Evolutionary conservation across 2,797 vertebrate genomes (phyloP).

Genomic region (Spinibarbus caldwelli): DNA sequence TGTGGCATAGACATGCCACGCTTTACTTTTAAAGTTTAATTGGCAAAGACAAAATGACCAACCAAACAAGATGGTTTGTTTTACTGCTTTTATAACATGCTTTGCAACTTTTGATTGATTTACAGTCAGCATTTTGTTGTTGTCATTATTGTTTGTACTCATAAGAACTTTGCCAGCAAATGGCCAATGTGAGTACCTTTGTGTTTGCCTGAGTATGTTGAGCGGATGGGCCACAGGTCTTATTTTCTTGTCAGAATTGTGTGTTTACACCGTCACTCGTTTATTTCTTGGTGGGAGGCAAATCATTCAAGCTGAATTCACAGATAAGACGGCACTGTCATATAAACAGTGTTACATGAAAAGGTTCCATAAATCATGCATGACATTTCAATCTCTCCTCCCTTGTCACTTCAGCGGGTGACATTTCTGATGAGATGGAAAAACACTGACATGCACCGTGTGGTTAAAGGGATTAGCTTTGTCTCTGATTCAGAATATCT

Average conservation of each 20-base stretch:
- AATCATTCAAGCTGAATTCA: constrained; percentile 38
- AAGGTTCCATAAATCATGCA: constrained; percentile 55
- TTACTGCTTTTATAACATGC: neutral
- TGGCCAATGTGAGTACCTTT: neutral
- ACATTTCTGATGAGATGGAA: constrained; percentile 49
- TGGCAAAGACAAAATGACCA: neutral
- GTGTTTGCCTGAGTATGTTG: neutral
- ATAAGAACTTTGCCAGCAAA: neutral
- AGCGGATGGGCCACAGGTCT: neutral
- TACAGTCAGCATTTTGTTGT: neutral
- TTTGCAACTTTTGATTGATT: neutral
- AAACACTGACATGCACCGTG: constrained; percentile 31
- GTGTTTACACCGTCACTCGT: constrained; percentile 16
- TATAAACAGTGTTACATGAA: constrained; percentile 50
- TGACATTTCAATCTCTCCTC: constrained; percentile 52
- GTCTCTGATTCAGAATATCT: constrained; percentile 9
- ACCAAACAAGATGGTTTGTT: neutral
- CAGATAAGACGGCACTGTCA: constrained; percentile 39
- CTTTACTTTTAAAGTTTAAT: neutral
- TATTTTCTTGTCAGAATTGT: constrained; percentile 22
- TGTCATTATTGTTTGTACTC: neutral
- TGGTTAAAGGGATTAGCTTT: constrained; percentile 44
- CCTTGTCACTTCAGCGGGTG: constrained; percentile 46
- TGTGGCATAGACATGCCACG: too few species aligned
- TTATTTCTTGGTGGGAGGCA: constrained; percentile 35